These are phyloP conservation scores for Meganola albula DNA, from an alignment of 2,888 invertebrate genomes.

Conservation along the genomic window DNA sequence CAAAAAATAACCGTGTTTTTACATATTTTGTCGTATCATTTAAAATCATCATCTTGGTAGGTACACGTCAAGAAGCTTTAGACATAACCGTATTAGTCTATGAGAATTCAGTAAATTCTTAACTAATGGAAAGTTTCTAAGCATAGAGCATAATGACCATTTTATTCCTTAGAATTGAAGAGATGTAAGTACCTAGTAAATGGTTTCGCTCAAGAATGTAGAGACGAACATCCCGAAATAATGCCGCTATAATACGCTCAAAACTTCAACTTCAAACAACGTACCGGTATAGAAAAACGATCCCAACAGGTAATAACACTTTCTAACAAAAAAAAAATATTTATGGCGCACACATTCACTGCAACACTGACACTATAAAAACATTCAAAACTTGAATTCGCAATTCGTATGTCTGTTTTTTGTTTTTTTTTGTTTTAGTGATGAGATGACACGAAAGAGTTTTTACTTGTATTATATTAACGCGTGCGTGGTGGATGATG, in stretches of 20 bases:
- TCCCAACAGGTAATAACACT: conserved; percentile 47
- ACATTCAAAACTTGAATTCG: conserved; percentile 7
- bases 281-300: conserved; percentile 60
- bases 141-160: conserved; percentile 18
- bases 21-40: no score
- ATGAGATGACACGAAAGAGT: conserved; percentile 29
- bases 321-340: conserved; percentile 42
- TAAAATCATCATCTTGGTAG: no score
- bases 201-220: neutral
- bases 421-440: no score
- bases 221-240: conserved; percentile 42
- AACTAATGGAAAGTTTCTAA: conserved; percentile 24
- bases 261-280: conserved; percentile 41
- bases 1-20: no score
- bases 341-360: conserved; percentile 26
- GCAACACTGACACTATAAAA: conserved; percentile 20
- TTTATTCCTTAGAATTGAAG: no score
- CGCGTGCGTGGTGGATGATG: conserved; percentile 29
- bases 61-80: no score
- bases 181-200: no score
- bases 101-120: no score
- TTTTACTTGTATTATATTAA: conserved; percentile 14
- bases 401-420: conserved; percentile 11
- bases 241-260: conserved; percentile 45
- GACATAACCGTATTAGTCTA: no score